Base-by-base conservation (phyloP, 2,797 vertebrate genomes). In the Coregonus sp. region DNA sequence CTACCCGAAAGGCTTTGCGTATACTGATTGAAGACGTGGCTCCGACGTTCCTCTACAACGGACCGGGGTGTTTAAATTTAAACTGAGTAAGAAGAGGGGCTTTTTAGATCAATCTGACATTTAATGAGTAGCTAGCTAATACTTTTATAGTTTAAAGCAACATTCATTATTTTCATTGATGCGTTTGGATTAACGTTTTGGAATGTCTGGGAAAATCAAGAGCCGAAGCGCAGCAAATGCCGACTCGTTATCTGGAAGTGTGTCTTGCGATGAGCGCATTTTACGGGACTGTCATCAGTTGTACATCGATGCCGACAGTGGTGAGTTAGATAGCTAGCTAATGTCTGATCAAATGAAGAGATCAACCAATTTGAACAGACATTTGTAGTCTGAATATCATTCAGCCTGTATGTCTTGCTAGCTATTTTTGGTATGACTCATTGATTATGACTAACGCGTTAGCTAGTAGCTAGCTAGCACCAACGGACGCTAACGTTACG, bases 251-350 rank as follows among this genome's bases (percentile, higher is more conserved):
- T 74, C 89, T 0, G 92, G 90, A 70, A 84, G 88, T 0, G 93
- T 95, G 72, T 92, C 94, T 15, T 93, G 94, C 74, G 95, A 95
- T 51, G 95, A 96, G 85, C 92, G 94, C 37, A 95, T 96, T 76
- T 75, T 96, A 77, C 87, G 94, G 79, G 95, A 96, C 71, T 96
- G 95, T 88, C 95, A 96, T 74, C 89, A 93, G 54, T 89, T 96
- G 33, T 96, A 96, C 91, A 89, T 84, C 31, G 93, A 95, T 0
- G 65, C 89, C 0, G 87, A 92, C 66, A 95, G 92, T 50, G 91
- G 90, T 92, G 75, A 86, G 79, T 77, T 54, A 11, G 18, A 61
- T 40, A 4, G 7, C 7, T 56, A 72, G 20, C 0, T 40, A 18
- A 47, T 52, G n/a, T 29, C 5, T 31, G 29, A 52, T 72, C 0